Evolutionary conservation across 1,140 invertebrate species (phyloP), one percentile per base, ranked within the genome.

Genomic region (Pinna nobilis): DNA sequence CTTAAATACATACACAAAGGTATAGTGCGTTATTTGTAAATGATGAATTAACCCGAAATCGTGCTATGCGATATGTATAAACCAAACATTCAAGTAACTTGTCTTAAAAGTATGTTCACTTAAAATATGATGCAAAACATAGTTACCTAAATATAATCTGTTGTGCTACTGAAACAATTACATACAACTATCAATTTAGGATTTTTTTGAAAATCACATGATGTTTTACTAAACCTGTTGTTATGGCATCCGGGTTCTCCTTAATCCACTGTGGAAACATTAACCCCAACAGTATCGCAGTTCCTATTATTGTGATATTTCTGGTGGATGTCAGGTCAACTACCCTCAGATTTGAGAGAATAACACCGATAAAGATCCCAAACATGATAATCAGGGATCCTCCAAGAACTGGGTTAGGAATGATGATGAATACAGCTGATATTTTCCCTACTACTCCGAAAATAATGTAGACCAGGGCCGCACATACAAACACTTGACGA

Each of bases 301-400:
- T 93, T 18, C 95, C 95, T 13, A 96, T 91, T 64, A 97, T 95
- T 84, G 96, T 95, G 5, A 96, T 88, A 90, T 97, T 97, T 69
- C 90, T 77, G 18, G 94, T 91, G n/a, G 94, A 95, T 81, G 95
- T 94, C 53, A 97, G 87, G 82, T 96, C 91, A 20, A 96, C 92
- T 81, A 94, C 94, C 82, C 95, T 94, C 13, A 97, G 90, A 18
- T 94, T 94, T 0, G 95, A 95, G 20, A 83, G 20, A 13, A 81
- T 81, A 20, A 85, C 59, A 13, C 81, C 49, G n/a, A 70, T 60
- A 41, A 85, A 61, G 7, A 78, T 75, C 44, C 78, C 94, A 85
- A 96, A 96, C 93, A 96, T 94, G 3, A 96, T 92, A 80, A 94
- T 94, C 87, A 96, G 95, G 63, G 96, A 92, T 1, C 95, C 95